These are phyloP conservation scores for Camponotus fellah DNA, from an alignment of 2,888 invertebrate species.

Conservation along the genomic window DNA sequence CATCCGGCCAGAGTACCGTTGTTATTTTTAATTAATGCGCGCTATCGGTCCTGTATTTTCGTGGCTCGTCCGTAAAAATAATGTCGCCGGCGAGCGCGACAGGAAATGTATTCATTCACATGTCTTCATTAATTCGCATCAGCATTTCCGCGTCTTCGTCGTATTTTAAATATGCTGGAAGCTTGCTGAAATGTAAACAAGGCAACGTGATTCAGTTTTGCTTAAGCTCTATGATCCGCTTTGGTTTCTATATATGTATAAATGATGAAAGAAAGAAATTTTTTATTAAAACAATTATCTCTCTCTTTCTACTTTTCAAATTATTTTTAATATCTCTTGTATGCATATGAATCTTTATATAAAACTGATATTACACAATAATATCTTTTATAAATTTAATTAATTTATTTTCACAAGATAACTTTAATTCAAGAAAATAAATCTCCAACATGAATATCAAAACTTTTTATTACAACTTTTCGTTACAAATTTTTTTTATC, in stretches of 20 bases:
- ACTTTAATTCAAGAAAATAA: neutral
- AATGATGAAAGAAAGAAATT: neutral
- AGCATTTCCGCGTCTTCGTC: conserved; percentile 35
- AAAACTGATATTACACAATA: neutral
- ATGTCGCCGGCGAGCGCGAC: conserved; percentile 40
- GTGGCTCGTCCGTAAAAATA: conserved; percentile 46
- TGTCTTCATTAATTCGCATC: conserved; percentile 43
- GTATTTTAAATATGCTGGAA: conserved; percentile 20
- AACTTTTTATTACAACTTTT: neutral
- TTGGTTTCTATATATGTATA: neutral
- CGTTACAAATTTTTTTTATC: neutral
- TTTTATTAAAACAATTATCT: neutral
- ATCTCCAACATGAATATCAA: neutral
- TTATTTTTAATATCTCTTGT: conserved; percentile 11
- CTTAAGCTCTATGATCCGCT: neutral
- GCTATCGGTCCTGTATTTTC: conserved; percentile 54
- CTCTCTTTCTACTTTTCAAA: neutral
- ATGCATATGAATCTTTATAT: neutral
- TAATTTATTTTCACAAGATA: conserved; percentile 1
- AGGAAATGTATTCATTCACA: conserved; percentile 36
- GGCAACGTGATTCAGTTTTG: neutral
- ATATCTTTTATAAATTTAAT: neutral
- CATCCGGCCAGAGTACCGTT: conserved; percentile 47
- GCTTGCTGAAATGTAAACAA: neutral
- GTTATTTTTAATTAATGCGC: conserved; percentile 57